These are phyloP conservation scores for Notothenia coriiceps DNA, from an alignment of 2,113 vertebrate genomes.

Conservation along the genomic window DNA sequence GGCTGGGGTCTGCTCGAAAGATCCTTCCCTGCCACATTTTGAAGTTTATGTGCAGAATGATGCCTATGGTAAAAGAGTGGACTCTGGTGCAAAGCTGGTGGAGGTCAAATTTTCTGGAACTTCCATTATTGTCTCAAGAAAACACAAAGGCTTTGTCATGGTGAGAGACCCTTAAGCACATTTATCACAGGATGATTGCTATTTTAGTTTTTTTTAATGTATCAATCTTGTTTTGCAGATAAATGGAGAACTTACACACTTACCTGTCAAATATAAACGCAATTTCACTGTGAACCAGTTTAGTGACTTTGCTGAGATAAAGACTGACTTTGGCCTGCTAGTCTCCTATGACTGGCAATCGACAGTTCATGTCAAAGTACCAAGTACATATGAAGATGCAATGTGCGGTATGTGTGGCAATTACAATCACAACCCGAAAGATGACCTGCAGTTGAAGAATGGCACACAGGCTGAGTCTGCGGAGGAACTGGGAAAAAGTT, in stretches of 20 bases:
- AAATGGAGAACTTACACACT: conserved; percentile 51
- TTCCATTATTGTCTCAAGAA: conserved; percentile 50
- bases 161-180: conserved; percentile 26
- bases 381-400: conserved; percentile 59
- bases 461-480: background rate
- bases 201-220: background rate
- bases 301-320: conserved; percentile 52
- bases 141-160: conserved; percentile 32
- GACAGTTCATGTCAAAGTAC: conserved; percentile 72
- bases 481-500: conserved; percentile 72
- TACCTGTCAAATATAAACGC: conserved; percentile 37
- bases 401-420: conserved; percentile 83
- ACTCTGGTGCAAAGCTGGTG: conserved; percentile 69
- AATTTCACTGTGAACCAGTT: conserved; percentile 9
- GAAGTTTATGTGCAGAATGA: conserved; percentile 82
- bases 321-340: conserved; percentile 65
- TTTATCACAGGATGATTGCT: background rate
- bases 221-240: conserved; percentile 42
- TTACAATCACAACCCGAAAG: conserved; percentile 77
- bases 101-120: conserved; percentile 77
- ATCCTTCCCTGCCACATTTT: conserved; percentile 70
- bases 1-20: conserved; percentile 57
- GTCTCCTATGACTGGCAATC: conserved; percentile 71
- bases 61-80: background rate
- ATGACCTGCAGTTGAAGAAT: conserved; percentile 65